These are phyloP conservation scores for Sakesphorus luctuosus DNA, from an alignment of 2,113 vertebrate genomes.

Conservation along the genomic window DNA sequence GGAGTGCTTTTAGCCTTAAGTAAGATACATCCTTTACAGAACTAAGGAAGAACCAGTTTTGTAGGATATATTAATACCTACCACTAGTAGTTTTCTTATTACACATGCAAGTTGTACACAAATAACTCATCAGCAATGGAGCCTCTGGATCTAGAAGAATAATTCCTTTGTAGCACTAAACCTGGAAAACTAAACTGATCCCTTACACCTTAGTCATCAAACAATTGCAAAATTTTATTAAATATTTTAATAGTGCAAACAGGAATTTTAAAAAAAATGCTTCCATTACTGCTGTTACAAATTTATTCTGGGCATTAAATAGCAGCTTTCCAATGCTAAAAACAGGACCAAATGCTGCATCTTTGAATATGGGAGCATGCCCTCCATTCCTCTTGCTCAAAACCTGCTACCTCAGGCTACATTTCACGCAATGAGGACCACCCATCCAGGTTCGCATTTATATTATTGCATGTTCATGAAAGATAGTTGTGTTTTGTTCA, in stretches of 20 bases:
- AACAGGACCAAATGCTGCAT: not conserved
- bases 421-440: not conserved
- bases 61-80: not conserved
- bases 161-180: not conserved
- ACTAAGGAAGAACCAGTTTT: not conserved
- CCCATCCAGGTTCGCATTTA: not conserved
- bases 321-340: not conserved
- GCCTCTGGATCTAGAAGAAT: not conserved
- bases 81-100: not conserved
- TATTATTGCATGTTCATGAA: not conserved
- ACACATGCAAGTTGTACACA: not conserved
- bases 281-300: not conserved
- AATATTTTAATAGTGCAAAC: not conserved
- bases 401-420: accelerated
- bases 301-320: not conserved
- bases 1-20: not conserved
- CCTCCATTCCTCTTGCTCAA: not conserved
- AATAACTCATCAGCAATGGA: not conserved
- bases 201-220: not conserved
- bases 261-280: not conserved
- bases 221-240: not conserved
- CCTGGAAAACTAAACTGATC: not conserved
- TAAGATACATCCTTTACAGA: not conserved
- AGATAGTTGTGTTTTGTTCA: not conserved
- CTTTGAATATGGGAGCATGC: not conserved